Percentiles rank a stretch among this genome's conserved stretches.
These are phyloP conservation scores for Carterocephalus palaemon DNA, from an alignment of 2,888 invertebrate species.

Conservation along the genomic window DNA sequence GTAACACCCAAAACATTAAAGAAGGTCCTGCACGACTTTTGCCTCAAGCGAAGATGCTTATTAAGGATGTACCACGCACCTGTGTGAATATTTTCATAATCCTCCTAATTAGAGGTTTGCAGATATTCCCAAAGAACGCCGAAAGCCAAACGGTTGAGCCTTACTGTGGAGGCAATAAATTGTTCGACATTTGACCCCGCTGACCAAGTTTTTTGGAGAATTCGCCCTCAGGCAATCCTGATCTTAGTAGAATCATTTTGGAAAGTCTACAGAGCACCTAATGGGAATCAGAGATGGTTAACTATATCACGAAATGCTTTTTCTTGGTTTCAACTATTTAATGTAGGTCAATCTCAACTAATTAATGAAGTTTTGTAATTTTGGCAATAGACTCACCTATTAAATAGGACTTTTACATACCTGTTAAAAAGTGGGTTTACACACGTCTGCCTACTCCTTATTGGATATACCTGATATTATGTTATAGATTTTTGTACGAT, in stretches of 20 bases:
- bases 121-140: conserved; percentile 71
- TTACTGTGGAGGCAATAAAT: conserved; percentile 76
- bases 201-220: conserved; percentile 64
- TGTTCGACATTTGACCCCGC: conserved; percentile 77
- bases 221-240: conserved; percentile 67
- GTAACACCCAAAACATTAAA: conserved; percentile 71
- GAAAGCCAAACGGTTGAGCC: conserved; percentile 66
- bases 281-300: conserved; percentile 3
- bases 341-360: too few species aligned
- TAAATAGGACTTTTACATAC: too few species aligned
- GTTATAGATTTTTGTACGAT: too few species aligned
- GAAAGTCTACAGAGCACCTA: conserved; percentile 52
- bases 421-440: too few species aligned
- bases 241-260: conserved; percentile 42
- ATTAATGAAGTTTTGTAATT: too few species aligned
- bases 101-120: conserved; percentile 78
- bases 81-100: conserved; percentile 79
- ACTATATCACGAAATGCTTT: too few species aligned
- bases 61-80: conserved; percentile 73
- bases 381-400: too few species aligned
- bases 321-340: too few species aligned
- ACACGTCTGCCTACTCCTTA: too few species aligned
- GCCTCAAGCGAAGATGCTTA: conserved; percentile 74
- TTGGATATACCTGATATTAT: too few species aligned
- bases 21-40: conserved; percentile 56